A percentile compares a stretch with the other conserved stretches of the same genome.
phyloP scores from a whole-genome alignment of 2,888 invertebrate genomes.

The Drosophila engyochracea region DNA sequence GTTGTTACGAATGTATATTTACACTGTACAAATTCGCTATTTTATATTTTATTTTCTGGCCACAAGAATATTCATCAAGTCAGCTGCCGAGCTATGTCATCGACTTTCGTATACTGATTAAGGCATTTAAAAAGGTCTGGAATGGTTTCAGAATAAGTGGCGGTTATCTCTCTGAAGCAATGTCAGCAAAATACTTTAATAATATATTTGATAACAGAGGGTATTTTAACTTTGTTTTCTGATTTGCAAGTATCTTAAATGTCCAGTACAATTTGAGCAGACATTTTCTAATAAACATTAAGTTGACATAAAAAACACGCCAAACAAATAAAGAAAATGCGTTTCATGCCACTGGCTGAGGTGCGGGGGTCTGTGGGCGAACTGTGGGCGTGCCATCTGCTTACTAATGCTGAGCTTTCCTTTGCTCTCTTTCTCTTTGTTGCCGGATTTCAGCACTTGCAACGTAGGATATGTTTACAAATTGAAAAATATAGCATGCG shows the following conservation, averaged over 20 bases:
- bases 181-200: background rate
- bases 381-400: conserved; percentile 52
- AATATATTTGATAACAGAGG: background rate
- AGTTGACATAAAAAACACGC: conserved; percentile 78
- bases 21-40: background rate
- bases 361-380: background rate
- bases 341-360: conserved; percentile 51
- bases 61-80: background rate
- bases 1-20: background rate
- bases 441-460: conserved; percentile 62
- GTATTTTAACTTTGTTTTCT: background rate
- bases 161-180: background rate
- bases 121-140: background rate
- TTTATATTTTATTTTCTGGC: background rate
- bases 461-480: conserved; percentile 80
- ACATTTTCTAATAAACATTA: conserved; percentile 78
- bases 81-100: background rate
- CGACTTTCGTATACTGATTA: background rate
- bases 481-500: conserved; percentile 79
- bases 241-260: background rate
- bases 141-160: background rate
- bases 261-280: conserved; percentile 57
- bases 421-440: conserved; percentile 13
- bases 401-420: conserved; percentile 61
- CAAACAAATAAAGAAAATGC: conserved; percentile 79